phyloP scores from a whole-genome alignment of 1,140 invertebrate genomes.

The Agrypnia vestita region DNA sequence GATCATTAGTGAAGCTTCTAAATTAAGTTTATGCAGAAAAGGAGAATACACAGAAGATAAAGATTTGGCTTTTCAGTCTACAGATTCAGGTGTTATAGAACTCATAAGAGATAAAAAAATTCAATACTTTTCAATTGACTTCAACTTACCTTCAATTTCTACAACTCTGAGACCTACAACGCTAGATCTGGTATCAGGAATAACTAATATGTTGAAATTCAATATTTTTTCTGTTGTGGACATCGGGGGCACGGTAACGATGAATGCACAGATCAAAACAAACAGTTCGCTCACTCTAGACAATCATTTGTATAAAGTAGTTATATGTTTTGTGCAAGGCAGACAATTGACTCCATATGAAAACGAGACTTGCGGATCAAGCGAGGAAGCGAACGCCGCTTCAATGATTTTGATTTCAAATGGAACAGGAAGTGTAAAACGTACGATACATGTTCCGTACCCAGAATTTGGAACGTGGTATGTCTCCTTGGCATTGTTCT shows the following conservation, averaged over 20 bases:
- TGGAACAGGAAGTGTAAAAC: conserved; percentile 64
- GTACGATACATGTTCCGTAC: conserved; percentile 79
- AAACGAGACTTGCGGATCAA: conserved; percentile 74
- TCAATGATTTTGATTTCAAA: conserved; percentile 75
- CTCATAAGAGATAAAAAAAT: conserved; percentile 78
- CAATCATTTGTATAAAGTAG: conserved; percentile 69
- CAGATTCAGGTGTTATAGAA: conserved; percentile 63
- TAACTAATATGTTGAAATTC: conserved; percentile 77
- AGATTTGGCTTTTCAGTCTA: neutral
- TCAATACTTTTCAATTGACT: conserved; percentile 83
- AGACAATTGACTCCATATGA: conserved; percentile 72
- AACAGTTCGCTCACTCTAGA: conserved; percentile 64
- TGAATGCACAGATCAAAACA: conserved; percentile 77
- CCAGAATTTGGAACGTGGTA: conserved; percentile 87
- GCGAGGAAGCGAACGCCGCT: conserved; percentile 69
- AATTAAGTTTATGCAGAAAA: neutral
- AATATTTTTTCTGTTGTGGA: conserved; percentile 79
- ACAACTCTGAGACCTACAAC: conserved; percentile 76
- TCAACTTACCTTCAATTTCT: conserved; percentile 74
- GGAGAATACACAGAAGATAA: neutral
- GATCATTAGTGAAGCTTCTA: neutral
- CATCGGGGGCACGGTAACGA: conserved; percentile 79
- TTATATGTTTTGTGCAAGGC: conserved; percentile 76
- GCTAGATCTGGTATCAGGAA: conserved; percentile 77
- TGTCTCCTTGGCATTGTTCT: conserved; percentile 79